Base-by-base conservation (phyloP, 2,113 vertebrate species). In the Ictidomys tridecemlineatus region DNA sequence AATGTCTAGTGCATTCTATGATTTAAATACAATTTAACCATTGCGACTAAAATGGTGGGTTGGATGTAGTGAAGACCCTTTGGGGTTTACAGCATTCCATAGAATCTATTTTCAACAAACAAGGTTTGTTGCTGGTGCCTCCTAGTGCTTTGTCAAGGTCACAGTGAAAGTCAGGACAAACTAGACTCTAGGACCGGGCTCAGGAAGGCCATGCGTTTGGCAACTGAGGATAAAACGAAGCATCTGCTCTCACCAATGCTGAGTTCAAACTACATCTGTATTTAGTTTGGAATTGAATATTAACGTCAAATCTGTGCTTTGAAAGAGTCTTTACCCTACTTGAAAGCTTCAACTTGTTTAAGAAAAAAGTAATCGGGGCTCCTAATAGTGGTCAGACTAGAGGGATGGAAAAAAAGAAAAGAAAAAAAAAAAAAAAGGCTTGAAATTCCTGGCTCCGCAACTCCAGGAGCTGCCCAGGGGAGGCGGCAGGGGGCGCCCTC, bases 401-500 rank as follows among this genome's bases (percentile, higher is more conserved):
- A 51, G 39, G 4, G 32, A 6, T 0, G 51, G 30, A 20, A 63
- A 28, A 24, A 24, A 51, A 17, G 18, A 45, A 45, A 45, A 45
- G 45, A 45, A 51, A 51, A 2, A n/a, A 13, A n/a, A n/a, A 3
- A 3, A 5, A 1, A 48, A 63, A 37, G 1, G 0, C 11, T 22
- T 5, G 18, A 8, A 63, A 13, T 11, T 20, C 28, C 2, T 0
- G 30, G 10, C 22, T 26, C 42, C 0, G 10, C 39, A 32, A 3
- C 28, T 45, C 2, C 0, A 0, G 24, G 34, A n/a, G 22, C 77
- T 69, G 65, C 42, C 17, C 0, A 22, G 26, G 56, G 77, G 93
- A 39, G n/a, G 53, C 95, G 11, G 73, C 61, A 93, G 91, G 93
- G 92, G 90, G 97, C 89, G 78, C 73, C 63, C 69, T 53, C 5